Conservation (phyloP, 1,140 invertebrate species). For the Neodiprion fabricii region DNA sequence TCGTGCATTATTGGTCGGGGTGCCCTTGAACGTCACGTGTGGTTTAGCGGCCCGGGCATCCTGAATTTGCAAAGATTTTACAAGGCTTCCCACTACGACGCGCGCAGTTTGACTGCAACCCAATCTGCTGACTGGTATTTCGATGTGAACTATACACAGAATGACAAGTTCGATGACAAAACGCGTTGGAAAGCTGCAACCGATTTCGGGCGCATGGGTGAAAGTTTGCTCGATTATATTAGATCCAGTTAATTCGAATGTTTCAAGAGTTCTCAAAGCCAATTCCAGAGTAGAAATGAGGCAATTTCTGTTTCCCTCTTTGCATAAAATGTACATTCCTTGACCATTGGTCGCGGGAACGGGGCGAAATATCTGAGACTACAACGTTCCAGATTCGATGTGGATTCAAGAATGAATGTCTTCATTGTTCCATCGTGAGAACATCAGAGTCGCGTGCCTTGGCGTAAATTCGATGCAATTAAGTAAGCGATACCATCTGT, state of each 20-base stretch:
- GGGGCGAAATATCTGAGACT: too few relatives aligned
- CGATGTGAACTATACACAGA: not conserved
- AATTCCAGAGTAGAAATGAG: too few relatives aligned
- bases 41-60: constrained; percentile 57
- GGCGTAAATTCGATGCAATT: constrained; percentile 49
- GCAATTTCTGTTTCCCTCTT: not conserved
- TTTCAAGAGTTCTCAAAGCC: too few relatives aligned
- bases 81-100: constrained; percentile 16
- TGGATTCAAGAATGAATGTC: constrained; percentile 47
- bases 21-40: constrained; percentile 50
- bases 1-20: not conserved
- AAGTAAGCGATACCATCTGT: constrained; percentile 31
- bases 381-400: too few relatives aligned
- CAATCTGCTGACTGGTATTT: not conserved
- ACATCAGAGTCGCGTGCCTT: constrained; percentile 38
- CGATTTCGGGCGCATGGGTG: too few relatives aligned
- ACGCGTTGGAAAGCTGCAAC: too few relatives aligned
- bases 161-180: not conserved
- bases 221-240: too few relatives aligned
- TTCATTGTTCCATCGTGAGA: constrained; percentile 54
- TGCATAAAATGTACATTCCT: not conserved
- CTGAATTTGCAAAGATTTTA: constrained; percentile 12
- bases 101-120: not conserved
- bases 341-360: too few relatives aligned
- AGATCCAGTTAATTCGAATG: too few relatives aligned